phyloP scores from a whole-genome alignment of 1,140 invertebrate genomes.

The Teleogryllus occipitalis region DNA sequence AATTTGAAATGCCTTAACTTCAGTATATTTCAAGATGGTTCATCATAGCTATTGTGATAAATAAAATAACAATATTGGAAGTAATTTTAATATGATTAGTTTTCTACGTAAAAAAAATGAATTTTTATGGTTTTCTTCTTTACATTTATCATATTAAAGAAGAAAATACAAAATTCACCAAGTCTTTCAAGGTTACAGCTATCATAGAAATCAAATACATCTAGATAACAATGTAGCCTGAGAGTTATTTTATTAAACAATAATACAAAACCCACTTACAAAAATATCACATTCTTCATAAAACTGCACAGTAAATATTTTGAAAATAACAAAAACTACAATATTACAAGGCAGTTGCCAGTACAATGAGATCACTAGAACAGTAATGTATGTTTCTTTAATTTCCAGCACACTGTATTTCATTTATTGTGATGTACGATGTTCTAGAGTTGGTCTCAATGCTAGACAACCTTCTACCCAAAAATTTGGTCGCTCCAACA shows the following conservation, averaged over 20 bases:
- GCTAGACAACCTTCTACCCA: constrained; percentile 90
- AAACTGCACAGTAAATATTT: background rate
- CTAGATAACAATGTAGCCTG: too few species aligned
- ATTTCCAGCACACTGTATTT: background rate
- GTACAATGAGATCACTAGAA: background rate
- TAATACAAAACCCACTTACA: constrained; percentile 5
- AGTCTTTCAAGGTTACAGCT: too few species aligned
- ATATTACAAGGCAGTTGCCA: background rate
- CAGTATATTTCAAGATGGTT: too few species aligned
- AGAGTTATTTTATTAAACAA: constrained; percentile 1
- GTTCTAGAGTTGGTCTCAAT: constrained; percentile 60
- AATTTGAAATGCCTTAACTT: too few species aligned
- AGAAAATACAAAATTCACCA: too few species aligned
- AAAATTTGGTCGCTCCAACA: constrained; percentile 87
- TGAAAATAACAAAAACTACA: background rate
- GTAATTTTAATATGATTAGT: too few species aligned
- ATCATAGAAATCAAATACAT: too few species aligned
- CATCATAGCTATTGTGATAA: too few species aligned
- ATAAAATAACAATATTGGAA: too few species aligned
- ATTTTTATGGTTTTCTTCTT: too few species aligned
- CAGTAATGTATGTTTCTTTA: background rate
- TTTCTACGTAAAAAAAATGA: too few species aligned
- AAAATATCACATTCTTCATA: constrained; percentile 1
- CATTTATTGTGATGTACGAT: constrained; percentile 12
- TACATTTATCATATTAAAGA: too few species aligned